Percentiles rank a stretch among this genome's conserved stretches.
Conservation (phyloP, 2,113 vertebrate genomes). For the Strix uralensis region DNA sequence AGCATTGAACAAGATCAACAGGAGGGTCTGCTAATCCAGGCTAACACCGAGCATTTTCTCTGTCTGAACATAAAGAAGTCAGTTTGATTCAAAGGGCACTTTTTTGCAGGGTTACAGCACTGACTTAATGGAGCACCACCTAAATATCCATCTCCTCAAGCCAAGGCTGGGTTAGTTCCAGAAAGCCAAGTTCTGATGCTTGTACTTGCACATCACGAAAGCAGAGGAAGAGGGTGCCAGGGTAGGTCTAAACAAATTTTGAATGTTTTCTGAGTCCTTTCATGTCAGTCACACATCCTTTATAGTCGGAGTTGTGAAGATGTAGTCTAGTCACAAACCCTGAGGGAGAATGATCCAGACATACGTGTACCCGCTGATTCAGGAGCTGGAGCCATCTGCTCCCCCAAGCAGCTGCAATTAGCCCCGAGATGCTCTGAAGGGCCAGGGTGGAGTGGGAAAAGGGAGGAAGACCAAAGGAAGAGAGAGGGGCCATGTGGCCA, state of each 20-base stretch:
- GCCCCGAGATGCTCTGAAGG: not conserved
- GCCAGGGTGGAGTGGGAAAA: not conserved
- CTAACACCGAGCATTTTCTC: not conserved
- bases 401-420: not conserved
- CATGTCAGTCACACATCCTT: not conserved
- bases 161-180: not conserved
- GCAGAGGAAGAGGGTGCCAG: not conserved
- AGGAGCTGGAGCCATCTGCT: not conserved
- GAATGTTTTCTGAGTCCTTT: not conserved
- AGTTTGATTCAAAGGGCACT: not conserved
- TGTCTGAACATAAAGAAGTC: not conserved
- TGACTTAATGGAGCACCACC: not conserved
- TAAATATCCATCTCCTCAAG: not conserved
- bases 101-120: not conserved
- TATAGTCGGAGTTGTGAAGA: not conserved
- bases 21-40: not conserved
- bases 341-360: rapidly evolving
- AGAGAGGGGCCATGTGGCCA: rapidly evolving
- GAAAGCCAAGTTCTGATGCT: not conserved
- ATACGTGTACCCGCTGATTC: rapidly evolving
- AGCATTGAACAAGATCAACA: not conserved
- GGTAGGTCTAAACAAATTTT: not conserved
- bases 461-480: not conserved
- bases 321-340: not conserved
- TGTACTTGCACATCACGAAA: not conserved